A percentile compares a stretch with the other conserved stretches of the same genome.
Evolutionary conservation across 2,797 vertebrate genomes (phyloP).

Genomic region (Myoxocephalus aenaeus): DNA sequence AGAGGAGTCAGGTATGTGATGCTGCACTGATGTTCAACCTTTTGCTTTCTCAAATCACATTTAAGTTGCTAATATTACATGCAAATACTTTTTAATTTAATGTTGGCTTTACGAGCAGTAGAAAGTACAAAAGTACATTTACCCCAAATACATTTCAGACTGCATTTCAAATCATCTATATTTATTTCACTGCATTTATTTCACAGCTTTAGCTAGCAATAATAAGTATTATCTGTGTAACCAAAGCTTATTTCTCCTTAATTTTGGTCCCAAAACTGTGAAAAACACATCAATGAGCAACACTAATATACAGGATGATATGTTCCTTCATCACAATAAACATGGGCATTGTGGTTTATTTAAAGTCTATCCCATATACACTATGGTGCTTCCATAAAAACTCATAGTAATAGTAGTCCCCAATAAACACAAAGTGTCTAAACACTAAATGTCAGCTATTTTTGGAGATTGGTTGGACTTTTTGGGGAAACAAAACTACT

Average conservation of each 20-base stretch:
- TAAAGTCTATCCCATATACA: neutral
- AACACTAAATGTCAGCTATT: neutral
- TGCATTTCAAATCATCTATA: neutral
- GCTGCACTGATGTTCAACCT: neutral
- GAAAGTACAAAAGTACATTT: neutral
- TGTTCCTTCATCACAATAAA: neutral
- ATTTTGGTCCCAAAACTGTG: neutral
- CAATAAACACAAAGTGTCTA: neutral
- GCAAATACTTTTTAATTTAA: neutral
- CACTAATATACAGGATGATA: neutral
- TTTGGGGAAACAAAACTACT: neutral
- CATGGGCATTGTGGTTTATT: neutral
- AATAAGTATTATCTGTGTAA: neutral
- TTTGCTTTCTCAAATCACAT: neutral
- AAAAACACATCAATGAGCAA: neutral
- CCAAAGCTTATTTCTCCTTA: neutral
- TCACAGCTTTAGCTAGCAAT: neutral
- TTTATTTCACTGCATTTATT: neutral
- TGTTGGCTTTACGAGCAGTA: neutral
- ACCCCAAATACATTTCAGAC: neutral
- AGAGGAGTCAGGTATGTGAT: slow-evolving; percentile 83
- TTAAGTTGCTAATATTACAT: neutral
- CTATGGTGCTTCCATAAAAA: neutral
- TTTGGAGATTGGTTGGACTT: neutral
- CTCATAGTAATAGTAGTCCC: neutral